A percentile compares a stretch with the other conserved stretches of the same genome.
Evolutionary conservation across 2,113 vertebrate genomes (phyloP).

Genomic region (Grallaria varia): DNA sequence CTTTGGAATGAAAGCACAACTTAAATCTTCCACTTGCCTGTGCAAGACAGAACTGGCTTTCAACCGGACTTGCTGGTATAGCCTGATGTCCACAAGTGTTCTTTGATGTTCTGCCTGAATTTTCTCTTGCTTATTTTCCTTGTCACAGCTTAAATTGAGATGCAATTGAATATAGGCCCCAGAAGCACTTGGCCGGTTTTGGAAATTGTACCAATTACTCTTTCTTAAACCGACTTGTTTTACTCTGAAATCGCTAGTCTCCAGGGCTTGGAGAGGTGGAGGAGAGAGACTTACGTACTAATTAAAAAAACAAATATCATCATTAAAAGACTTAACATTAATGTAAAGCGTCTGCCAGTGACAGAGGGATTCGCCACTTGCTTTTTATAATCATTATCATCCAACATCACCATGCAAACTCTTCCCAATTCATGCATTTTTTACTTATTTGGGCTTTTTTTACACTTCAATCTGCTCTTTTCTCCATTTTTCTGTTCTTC

Average conservation of each 20-base stretch:
- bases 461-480: not conserved
- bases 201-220: not conserved
- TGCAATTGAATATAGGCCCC: not conserved
- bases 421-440: not conserved
- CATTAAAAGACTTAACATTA: not conserved
- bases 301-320: conserved; percentile 29
- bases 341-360: not conserved
- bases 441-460: not conserved
- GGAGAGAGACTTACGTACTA: not conserved
- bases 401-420: not conserved
- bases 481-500: not conserved
- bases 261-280: not conserved
- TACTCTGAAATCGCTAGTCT: not conserved
- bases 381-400: not conserved
- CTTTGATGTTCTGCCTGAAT: not conserved
- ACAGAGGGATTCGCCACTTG: not conserved
- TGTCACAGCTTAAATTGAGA: not conserved
- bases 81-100: not conserved
- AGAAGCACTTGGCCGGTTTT: not conserved
- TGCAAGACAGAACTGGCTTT: not conserved
- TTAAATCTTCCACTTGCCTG: not conserved
- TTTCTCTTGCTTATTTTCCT: not conserved
- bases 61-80: not conserved
- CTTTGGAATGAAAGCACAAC: not conserved
- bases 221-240: conserved; percentile 13